Percentiles rank a stretch among this genome's conserved stretches.
Evolutionary conservation across 2,113 vertebrate genomes (phyloP).

Genomic region (Atractosteus spatula): DNA sequence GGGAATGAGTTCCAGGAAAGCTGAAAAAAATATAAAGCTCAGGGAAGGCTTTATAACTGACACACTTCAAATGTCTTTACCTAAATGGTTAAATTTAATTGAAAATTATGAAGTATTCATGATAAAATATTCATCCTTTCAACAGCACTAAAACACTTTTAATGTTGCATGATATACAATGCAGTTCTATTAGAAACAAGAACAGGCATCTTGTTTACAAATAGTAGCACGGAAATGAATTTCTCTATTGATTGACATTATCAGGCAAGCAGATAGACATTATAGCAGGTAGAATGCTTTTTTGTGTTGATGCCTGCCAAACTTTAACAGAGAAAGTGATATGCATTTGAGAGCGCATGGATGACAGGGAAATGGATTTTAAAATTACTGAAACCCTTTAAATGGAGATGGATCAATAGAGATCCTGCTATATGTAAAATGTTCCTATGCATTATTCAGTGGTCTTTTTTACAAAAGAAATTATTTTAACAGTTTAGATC

Average conservation of each 20-base stretch:
- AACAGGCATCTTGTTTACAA: constrained; percentile 53
- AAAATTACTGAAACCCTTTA: constrained; percentile 59
- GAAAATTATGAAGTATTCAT: constrained; percentile 28
- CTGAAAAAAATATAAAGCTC: constrained; percentile 7
- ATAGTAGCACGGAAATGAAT: constrained; percentile 55
- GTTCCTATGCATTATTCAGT: constrained; percentile 59
- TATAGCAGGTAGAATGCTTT: constrained; percentile 59
- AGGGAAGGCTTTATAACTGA: background rate
- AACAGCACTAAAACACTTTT: constrained; percentile 29
- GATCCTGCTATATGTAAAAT: constrained; percentile 64
- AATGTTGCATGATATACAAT: constrained; percentile 19
- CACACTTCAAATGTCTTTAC: constrained; percentile 16
- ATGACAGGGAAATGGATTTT: constrained; percentile 60
- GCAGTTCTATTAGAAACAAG: constrained; percentile 37
- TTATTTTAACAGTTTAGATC: background rate
- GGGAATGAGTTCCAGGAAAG: constrained; percentile 16
- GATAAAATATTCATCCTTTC: constrained; percentile 28
- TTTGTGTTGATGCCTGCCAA: constrained; percentile 63
- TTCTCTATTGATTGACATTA: constrained; percentile 71
- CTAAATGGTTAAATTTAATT: constrained; percentile 27
- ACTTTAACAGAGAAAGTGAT: constrained; percentile 62
- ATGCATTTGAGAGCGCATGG: constrained; percentile 55
- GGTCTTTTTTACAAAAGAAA: background rate
- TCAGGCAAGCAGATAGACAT: constrained; percentile 63
- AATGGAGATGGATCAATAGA: constrained; percentile 75